Base-by-base conservation (phyloP, 2,888 invertebrate genomes). In the Endotricha flammealis region DNA sequence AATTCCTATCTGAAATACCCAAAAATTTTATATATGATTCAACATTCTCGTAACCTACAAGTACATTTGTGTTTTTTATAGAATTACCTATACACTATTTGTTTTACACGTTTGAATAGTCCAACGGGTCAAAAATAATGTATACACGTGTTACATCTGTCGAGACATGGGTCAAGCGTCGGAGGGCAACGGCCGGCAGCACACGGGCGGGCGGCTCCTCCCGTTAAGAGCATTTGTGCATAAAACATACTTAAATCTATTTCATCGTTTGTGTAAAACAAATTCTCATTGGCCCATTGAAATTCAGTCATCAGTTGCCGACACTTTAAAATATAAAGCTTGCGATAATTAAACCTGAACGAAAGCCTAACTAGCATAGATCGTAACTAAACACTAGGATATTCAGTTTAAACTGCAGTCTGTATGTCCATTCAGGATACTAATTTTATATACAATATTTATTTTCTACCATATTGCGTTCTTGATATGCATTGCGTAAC, bases 401-500 rank as follows among this genome's bases (percentile, higher is more conserved):
- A 74, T 70, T 73, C 75, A 78, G 82, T 78, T 76, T 73, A 68
- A 63, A 53, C 76, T 66, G 76, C 85, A 82, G 85, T 85, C 85
- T 77, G 83, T 80, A 77, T n/a, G n/a, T 77, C 68, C 69, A 70
- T 75, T 80, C 74, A 33, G 64, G 71, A 73, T 72, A 73, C 78
- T 80, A 81, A 53, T 64, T 74, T 68, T 85, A 86, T 85, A 66
- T 86, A 86, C 85, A 86, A 78, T 82, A 85, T 86, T 85, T 85
- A 86, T 85, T 85, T 78, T 70, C 86, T 86, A 86, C 77, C 86
- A 85, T 86, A 86, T 86, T 86, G 86, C 86, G 86, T 86, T 74
- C 81, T 77, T 83, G 86, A 86, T 86, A 86, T 85, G 86, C 86
- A 85, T 86, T 75, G 86, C 86, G 86, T 83, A 85, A 85, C 86